phyloP scores from a whole-genome alignment of 2,888 invertebrate genomes.

The Chromoteleia sp. region DNA sequence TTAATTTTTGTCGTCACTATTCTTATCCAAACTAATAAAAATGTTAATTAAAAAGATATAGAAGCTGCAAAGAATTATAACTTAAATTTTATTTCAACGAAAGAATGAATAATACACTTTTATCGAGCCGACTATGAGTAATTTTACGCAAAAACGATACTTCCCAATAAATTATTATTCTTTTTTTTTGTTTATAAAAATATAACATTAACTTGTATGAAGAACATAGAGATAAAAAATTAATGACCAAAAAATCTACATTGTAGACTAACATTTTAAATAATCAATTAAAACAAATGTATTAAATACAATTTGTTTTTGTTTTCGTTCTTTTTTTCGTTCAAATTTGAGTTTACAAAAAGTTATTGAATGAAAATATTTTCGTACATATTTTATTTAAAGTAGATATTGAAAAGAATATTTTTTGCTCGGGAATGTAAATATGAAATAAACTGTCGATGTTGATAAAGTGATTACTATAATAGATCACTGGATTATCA shows the following conservation, averaged over 20 bases:
- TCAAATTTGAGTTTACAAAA: too few relatives aligned
- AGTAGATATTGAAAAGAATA: too few relatives aligned
- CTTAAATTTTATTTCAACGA: conserved; percentile 6
- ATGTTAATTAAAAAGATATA: conserved; percentile 17
- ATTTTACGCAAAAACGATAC: neutral
- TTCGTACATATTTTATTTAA: too few relatives aligned
- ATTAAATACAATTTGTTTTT: too few relatives aligned
- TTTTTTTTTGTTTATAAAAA: too few relatives aligned
- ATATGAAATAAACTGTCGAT: neutral
- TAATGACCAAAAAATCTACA: too few relatives aligned
- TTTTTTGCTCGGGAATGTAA: neutral
- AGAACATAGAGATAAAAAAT: too few relatives aligned
- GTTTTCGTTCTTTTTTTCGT: too few relatives aligned
- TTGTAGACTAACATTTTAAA: too few relatives aligned
- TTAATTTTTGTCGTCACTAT: conserved; percentile 12
- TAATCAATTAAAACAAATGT: too few relatives aligned
- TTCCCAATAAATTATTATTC: neutral
- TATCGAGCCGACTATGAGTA: conserved; percentile 1
- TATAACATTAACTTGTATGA: too few relatives aligned
- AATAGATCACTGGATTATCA: conserved; percentile 22
- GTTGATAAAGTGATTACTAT: conserved; percentile 28
- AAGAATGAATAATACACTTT: conserved; percentile 8
- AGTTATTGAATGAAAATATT: too few relatives aligned
- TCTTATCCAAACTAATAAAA: conserved; percentile 31
- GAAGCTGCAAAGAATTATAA: conserved; percentile 19